Conservation (phyloP, 2,888 invertebrate genomes). For the Lacanobia wlatinum region DNA sequence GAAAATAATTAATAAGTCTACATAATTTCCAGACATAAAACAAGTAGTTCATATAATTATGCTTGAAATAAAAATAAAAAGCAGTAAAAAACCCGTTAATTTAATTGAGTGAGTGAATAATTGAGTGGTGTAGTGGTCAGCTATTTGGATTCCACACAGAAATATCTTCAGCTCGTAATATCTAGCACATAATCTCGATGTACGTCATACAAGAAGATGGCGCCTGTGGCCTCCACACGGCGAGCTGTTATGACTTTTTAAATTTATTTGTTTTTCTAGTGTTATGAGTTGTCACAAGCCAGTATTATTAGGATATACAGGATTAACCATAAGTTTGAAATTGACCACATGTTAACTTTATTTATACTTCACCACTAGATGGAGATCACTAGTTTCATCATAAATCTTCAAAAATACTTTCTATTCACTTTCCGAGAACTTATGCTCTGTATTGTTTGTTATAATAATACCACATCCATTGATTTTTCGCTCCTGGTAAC, state of each 20-base stretch:
- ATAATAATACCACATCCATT: slow-evolving; percentile 47
- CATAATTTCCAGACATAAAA: neutral
- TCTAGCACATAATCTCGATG: slow-evolving; percentile 59
- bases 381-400: slow-evolving; percentile 32
- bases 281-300: slow-evolving; percentile 57
- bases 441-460: slow-evolving; percentile 31
- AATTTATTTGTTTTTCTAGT: slow-evolving; percentile 36
- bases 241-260: slow-evolving; percentile 42
- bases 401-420: slow-evolving; percentile 22
- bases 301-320: slow-evolving; percentile 61
- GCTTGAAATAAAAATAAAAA: slow-evolving; percentile 1
- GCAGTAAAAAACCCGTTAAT: neutral
- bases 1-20: neutral
- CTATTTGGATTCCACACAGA: slow-evolving; percentile 58
- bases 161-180: slow-evolving; percentile 62
- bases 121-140: slow-evolving; percentile 57
- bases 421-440: slow-evolving; percentile 23
- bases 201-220: slow-evolving; percentile 63
- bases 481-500: slow-evolving; percentile 79
- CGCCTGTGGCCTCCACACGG: slow-evolving; percentile 60
- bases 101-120: slow-evolving; percentile 4
- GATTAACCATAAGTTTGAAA: slow-evolving; percentile 7
- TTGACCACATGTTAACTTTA: slow-evolving; percentile 28
- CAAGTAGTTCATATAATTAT: no score
- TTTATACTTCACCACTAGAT: slow-evolving; percentile 27